Conservation (phyloP, 2,888 invertebrate species). For the Drosophila subquinaria region DNA sequence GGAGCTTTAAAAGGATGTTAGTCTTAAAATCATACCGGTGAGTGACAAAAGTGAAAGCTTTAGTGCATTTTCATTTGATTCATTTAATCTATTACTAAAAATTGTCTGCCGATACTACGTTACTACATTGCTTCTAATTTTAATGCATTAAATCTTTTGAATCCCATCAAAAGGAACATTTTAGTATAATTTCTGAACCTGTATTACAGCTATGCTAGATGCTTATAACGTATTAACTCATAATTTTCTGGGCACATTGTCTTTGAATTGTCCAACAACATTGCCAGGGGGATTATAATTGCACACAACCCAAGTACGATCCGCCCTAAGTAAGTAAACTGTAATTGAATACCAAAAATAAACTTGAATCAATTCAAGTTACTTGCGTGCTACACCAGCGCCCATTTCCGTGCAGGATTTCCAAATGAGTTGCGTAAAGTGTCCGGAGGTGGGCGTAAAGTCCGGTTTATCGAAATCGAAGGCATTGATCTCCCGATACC, state of each 20-base stretch:
- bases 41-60: not conserved
- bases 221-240: not conserved
- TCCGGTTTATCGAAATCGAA: constrained; percentile 89
- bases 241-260: constrained; percentile 88
- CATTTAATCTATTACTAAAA: too few relatives aligned
- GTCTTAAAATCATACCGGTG: not conserved
- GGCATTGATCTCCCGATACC: constrained; percentile 92
- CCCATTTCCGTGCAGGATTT: constrained; percentile 91
- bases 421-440: constrained; percentile 96
- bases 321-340: constrained; percentile 85
- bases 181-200: constrained; percentile 38
- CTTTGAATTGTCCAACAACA: constrained; percentile 90
- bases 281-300: constrained; percentile 97
- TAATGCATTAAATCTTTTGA: too few relatives aligned
- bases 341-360: not conserved
- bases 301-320: constrained; percentile 91
- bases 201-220: not conserved
- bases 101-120: too few relatives aligned
- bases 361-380: not conserved
- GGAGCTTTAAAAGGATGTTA: not conserved
- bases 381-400: constrained; percentile 88
- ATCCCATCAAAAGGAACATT: too few relatives aligned
- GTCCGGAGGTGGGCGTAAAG: constrained; percentile 90
- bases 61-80: not conserved
- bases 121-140: too few relatives aligned